Evolutionary conservation across 2,113 vertebrate genomes (phyloP).

Genomic region (Esox niger): DNA sequence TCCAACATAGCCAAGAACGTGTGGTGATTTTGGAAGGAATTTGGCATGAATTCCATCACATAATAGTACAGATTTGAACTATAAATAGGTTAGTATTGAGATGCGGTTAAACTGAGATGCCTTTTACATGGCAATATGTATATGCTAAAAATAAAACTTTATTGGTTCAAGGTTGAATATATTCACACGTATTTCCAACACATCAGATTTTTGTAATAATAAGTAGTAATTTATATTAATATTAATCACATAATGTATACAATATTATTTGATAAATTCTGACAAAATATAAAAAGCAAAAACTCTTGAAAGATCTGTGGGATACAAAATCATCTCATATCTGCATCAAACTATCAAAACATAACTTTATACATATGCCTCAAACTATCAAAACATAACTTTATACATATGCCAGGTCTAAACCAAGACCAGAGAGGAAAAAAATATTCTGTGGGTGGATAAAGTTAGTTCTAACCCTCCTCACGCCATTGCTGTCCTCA

Average conservation of each 20-base stretch:
- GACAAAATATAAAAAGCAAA: no score
- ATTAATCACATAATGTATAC: slow-evolving; percentile 17
- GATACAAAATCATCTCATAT: slow-evolving; percentile 32
- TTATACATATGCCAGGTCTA: slow-evolving; percentile 32
- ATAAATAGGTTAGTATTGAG: slow-evolving; percentile 32
- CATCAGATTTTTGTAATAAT: slow-evolving; percentile 9
- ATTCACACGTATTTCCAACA: slow-evolving; percentile 23
- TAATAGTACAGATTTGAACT: slow-evolving; percentile 42
- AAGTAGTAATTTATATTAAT: no score
- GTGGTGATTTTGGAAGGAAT: slow-evolving; percentile 51
- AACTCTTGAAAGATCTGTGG: slow-evolving; percentile 26
- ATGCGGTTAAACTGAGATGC: slow-evolving; percentile 18
- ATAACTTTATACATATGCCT: slow-evolving; percentile 31
- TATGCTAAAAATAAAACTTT: slow-evolving; percentile 52
- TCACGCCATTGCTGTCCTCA: slow-evolving; percentile 54
- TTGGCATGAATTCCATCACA: slow-evolving; percentile 28
- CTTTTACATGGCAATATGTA: slow-evolving; percentile 27
- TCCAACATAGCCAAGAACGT: slow-evolving; percentile 28
- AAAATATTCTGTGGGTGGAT: slow-evolving; percentile 48
- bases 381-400: slow-evolving; percentile 3
- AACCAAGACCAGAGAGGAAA: slow-evolving; percentile 27
- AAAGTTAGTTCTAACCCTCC: slow-evolving; percentile 35
- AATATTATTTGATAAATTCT: no score
- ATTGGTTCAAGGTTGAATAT: slow-evolving; percentile 27
- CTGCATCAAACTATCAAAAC: slow-evolving; percentile 25